Evolutionary conservation across 2,888 invertebrate genomes (phyloP).

Genomic region (Pseudanteris insignis): DNA sequence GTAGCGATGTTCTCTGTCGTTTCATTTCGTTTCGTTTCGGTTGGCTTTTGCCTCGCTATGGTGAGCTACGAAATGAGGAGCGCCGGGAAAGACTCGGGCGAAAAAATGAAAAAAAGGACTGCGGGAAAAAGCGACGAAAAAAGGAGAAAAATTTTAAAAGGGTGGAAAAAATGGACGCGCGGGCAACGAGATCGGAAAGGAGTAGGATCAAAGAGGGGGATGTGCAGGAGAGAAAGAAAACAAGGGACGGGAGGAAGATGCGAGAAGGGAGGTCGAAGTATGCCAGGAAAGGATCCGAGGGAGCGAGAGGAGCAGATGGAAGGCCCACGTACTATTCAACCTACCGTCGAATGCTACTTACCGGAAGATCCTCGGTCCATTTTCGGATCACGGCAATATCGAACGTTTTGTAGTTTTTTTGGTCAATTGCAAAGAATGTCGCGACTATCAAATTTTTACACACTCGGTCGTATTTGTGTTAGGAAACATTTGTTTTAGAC

Average conservation of each 20-base stretch:
- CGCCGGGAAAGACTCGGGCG: slow-evolving; percentile 43
- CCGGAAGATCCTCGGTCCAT: slow-evolving; percentile 36
- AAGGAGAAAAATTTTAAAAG: slow-evolving; percentile 36
- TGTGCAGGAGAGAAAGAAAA: too few species aligned
- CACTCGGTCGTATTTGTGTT: too few species aligned
- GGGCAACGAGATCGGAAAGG: slow-evolving; percentile 11
- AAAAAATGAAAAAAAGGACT: slow-evolving; percentile 30
- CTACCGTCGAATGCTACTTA: slow-evolving; percentile 37
- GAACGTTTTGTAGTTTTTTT: slow-evolving; percentile 14
- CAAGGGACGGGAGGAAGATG: slow-evolving; percentile 17
- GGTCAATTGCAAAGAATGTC: slow-evolving; percentile 7
- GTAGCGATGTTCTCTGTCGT: slow-evolving; percentile 29
- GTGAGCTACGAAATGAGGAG: slow-evolving; percentile 48
- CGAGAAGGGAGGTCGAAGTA: slow-evolving; percentile 36
- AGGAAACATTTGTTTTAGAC: too few species aligned
- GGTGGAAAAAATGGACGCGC: slow-evolving; percentile 26
- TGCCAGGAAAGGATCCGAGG: slow-evolving; percentile 31
- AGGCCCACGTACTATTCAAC: slow-evolving; percentile 33
- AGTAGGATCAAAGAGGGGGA: slow-evolving; percentile 6
- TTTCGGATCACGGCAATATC: slow-evolving; percentile 19
- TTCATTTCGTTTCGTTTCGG: slow-evolving; percentile 56
- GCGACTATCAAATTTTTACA: too few species aligned
- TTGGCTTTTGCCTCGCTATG: slow-evolving; percentile 52
- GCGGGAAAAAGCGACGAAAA: slow-evolving; percentile 45
- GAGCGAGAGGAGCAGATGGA: slow-evolving; percentile 31